Base-by-base conservation (phyloP, 2,113 vertebrate species). In the Psittacula cyanocephala region DNA sequence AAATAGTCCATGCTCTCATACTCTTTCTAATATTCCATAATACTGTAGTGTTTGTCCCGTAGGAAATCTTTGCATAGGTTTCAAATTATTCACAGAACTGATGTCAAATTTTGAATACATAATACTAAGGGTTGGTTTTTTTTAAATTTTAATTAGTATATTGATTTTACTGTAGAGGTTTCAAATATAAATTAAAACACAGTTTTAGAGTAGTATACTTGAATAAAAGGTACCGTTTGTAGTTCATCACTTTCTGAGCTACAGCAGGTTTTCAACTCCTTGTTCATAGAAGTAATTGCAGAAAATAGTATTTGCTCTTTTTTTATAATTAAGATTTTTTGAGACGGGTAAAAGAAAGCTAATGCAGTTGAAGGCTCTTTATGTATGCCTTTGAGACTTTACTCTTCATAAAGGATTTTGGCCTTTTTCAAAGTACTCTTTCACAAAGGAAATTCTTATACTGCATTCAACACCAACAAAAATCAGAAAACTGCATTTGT, bases 401-500 rank as follows among this genome's bases (percentile, higher is more conserved):
- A 44, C 25, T 67, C 22, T 78, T 86, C 11, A 20, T 49, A 93
- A 86, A 63, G 35, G 2, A 64, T 77, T 85, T 43, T 39, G 67
- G 55, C 47, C 23, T 43, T 93, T 93, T 93, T 68, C 50, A 77
- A 17, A 29, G 43, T 55, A 13, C 15, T 74, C 85, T 83, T 33
- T 92, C 74, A 70, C 25, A 83, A 89, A 74, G 63, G 87, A 77
- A 96, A 82, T 88, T 79, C 44, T 71, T 88, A 63, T 35, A 59
- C 60, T 71, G 55, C 68, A n/a, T 76, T 91, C 83, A 79, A 71
- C 55, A 96, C 47, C 69, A 92, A 52, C 88, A 70, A 91, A 93
- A 95, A 78, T 87, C 76, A 93, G 80, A 92, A 94, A 81, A 87
- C 39, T 69, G 10, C 64, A 81, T 86, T 91, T 94, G 64, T 80